These are phyloP conservation scores for Epinephelus lanceolatus DNA, from an alignment of 2,113 vertebrate genomes.

Conservation along the genomic window DNA sequence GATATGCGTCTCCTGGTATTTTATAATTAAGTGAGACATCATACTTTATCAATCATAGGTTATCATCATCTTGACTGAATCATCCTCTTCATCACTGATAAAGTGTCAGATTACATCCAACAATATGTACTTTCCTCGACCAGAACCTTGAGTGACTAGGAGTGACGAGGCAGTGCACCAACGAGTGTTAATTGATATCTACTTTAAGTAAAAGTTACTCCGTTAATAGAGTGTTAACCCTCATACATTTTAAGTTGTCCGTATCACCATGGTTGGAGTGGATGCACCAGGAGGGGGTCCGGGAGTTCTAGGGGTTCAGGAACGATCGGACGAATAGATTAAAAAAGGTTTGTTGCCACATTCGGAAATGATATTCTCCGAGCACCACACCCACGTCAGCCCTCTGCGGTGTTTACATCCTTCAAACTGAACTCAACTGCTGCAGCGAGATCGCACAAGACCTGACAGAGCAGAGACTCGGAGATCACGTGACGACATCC, in stretches of 20 bases:
- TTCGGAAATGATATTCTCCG: neutral
- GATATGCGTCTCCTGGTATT: slow-evolving; percentile 13
- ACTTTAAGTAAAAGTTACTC: slow-evolving; percentile 21
- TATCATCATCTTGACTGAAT: neutral
- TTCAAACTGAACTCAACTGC: slow-evolving; percentile 31
- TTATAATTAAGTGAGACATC: slow-evolving; percentile 18
- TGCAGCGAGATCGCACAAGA: slow-evolving; percentile 1
- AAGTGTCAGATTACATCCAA: slow-evolving; percentile 1
- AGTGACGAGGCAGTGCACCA: slow-evolving; percentile 21
- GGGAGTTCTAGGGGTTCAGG: neutral
- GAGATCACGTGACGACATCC: neutral
- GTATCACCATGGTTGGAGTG: neutral
- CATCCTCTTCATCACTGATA: neutral
- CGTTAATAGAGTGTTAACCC: slow-evolving; percentile 3
- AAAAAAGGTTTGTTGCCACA: neutral
- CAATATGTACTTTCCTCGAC: neutral
- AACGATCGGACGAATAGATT: neutral
- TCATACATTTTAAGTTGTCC: slow-evolving; percentile 13
- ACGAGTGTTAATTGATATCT: slow-evolving; percentile 12
- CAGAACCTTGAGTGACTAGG: slow-evolving; percentile 4
- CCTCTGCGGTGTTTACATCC: neutral
- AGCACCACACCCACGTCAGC: neutral
- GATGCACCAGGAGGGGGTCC: neutral
- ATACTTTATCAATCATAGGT: neutral
- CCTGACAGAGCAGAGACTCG: slow-evolving; percentile 2